phyloP scores from a whole-genome alignment of 1,140 invertebrate genomes.

The Cheumatopsyche charites region DNA sequence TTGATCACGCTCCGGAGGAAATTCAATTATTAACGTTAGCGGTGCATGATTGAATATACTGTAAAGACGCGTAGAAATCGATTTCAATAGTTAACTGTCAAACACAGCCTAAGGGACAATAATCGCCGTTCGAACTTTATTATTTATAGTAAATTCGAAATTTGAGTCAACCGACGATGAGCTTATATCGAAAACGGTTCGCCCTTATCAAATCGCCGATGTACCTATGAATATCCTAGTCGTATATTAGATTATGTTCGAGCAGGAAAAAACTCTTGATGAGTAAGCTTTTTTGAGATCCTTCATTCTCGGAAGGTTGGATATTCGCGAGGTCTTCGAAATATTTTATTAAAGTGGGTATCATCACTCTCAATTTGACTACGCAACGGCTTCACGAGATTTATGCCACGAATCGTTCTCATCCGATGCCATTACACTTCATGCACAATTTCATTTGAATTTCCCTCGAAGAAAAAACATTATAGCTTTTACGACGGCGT shows the following conservation, averaged over 20 bases:
- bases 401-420: conserved; percentile 14
- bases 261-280: conserved; percentile 13
- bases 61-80: conserved; percentile 20
- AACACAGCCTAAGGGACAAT: conserved; percentile 12
- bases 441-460: conserved; percentile 30
- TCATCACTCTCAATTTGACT: conserved; percentile 34
- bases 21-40: conserved; percentile 24
- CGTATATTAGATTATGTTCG: conserved; percentile 2
- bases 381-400: conserved; percentile 12
- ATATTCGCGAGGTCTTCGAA: conserved; percentile 9
- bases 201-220: neutral
- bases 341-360: conserved; percentile 37
- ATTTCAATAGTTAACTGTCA: conserved; percentile 3
- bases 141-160: neutral
- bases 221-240: conserved; percentile 10
- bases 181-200: too few species aligned
- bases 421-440: conserved; percentile 21
- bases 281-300: conserved; percentile 29
- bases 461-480: conserved; percentile 13
- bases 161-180: too few species aligned
- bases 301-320: neutral
- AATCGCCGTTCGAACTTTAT: conserved; percentile 14
- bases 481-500: too few species aligned
- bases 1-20: conserved; percentile 8
- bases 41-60: conserved; percentile 17